Evolutionary conservation across 2,888 invertebrate genomes (phyloP).

Genomic region (Polydrusus pterygomalis): DNA sequence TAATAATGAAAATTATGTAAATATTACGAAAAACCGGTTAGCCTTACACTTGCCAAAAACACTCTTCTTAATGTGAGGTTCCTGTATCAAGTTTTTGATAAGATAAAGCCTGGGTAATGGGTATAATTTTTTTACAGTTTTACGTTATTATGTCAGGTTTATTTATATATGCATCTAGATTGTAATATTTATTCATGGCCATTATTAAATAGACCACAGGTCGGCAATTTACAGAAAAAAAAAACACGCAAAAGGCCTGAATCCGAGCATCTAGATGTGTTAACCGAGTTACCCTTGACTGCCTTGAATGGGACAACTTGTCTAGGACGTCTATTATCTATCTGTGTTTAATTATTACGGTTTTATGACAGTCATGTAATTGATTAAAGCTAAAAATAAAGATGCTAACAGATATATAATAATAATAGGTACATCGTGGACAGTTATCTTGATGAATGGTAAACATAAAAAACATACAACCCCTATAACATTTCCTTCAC

Average conservation of each 20-base stretch:
- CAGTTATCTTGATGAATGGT: not conserved
- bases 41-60: constrained; percentile 53
- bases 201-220: constrained; percentile 11
- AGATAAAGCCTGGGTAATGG: constrained; percentile 44
- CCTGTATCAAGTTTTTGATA: constrained; percentile 44
- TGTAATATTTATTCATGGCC: constrained; percentile 26
- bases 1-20: constrained; percentile 56
- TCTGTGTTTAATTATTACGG: constrained; percentile 20
- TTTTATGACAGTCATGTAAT: constrained; percentile 9
- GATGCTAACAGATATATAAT: not conserved
- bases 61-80: constrained; percentile 33
- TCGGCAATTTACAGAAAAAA: constrained; percentile 2
- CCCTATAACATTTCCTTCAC: not conserved
- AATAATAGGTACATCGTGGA: too few species aligned
- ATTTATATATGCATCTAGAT: constrained; percentile 40
- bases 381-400: constrained; percentile 8
- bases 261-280: constrained; percentile 1
- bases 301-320: constrained; percentile 23
- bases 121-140: constrained; percentile 30
- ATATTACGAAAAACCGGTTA: constrained; percentile 55
- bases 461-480: not conserved
- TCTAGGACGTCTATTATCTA: constrained; percentile 20
- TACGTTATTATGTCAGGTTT: constrained; percentile 34
- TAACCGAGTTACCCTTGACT: constrained; percentile 15
- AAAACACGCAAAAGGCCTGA: not conserved